Evolutionary conservation across 1,140 invertebrate species (phyloP), one percentile per base, ranked within the genome.

Genomic region (Triops cancriformis): DNA sequence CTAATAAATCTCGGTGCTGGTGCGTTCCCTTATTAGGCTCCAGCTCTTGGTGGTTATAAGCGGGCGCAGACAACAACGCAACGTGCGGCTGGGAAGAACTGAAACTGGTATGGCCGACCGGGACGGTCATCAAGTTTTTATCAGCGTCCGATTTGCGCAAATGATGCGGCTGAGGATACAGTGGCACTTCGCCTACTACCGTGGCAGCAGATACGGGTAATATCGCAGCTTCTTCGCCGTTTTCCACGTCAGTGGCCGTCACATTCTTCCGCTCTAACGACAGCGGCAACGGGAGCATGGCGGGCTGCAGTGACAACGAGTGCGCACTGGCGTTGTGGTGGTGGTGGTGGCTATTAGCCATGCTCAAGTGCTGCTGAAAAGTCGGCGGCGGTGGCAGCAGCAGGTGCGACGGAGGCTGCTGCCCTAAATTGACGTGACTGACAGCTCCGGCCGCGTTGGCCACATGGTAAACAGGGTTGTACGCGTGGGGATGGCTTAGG

Each of bases 21-120:
- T 79, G 77, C n/a, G 74, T 74, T 31, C 77, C 75, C 10, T 78
- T 72, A 26, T 72, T 73, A 26, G 72, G 43, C 27, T 73, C n/a
- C 3, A 23, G 73, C 28, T 76, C 11, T n/a, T 43, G 73, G 42
- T 76, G 73, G 11, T 78, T 77, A 10, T 27, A 23, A 73, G 43
- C 26, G 18, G 51, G 72, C 10, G 27, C 37, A 11, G 31, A 31
- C 28, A 27, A 64, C 14, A 64, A 23, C 23, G 51, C 14, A 64
- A 64, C 18, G 23, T 64, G 51, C 5, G 0, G 51, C 6, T 18
- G 51, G 31, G 31, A 37, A 37, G 31, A 7, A 18, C 23, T 18
- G 23, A 64, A 64, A 14, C 23, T 11, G 31, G 26, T 5, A n/a
- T 45, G 26, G 10, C 23, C 2, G 27, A 7, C 5, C 28, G 74